phyloP scores from a whole-genome alignment of 92 coral and sea anemone genomes.

The Bergia puertoricense region DNA sequence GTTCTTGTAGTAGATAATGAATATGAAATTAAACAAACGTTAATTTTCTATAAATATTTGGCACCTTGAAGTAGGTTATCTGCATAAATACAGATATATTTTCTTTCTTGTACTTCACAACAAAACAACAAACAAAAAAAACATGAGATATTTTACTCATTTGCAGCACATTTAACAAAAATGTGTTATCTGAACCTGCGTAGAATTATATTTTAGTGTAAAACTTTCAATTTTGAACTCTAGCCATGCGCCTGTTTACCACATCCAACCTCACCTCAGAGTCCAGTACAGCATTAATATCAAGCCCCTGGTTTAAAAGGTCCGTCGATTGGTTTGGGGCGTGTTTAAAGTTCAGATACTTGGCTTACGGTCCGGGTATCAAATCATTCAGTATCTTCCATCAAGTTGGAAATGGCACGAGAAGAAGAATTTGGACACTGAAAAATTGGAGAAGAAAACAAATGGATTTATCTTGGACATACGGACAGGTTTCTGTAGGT shows the following conservation, averaged over 20 bases:
- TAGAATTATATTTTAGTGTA: not conserved
- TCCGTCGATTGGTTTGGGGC: not conserved
- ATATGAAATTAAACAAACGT: too few relatives aligned
- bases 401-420: conserved; percentile 11
- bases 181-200: too few relatives aligned
- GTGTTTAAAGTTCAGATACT: too few relatives aligned
- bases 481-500: conserved; percentile 36
- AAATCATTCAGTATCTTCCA: not conserved
- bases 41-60: too few relatives aligned
- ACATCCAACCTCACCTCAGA: not conserved
- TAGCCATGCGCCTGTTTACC: not conserved
- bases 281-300: conserved; percentile 17
- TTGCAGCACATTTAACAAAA: too few relatives aligned
- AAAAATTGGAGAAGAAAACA: not conserved
- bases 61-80: too few relatives aligned
- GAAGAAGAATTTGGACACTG: conserved; percentile 18
- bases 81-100: too few relatives aligned
- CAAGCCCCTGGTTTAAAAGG: conserved; percentile 23
- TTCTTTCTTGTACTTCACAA: too few relatives aligned
- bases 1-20: too few relatives aligned
- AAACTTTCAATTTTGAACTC: not conserved
- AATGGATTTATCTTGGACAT: conserved; percentile 14
- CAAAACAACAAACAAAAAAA: too few relatives aligned
- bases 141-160: too few relatives aligned
- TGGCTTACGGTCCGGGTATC: not conserved